These are phyloP conservation scores for Andrena chrysosceles DNA, from an alignment of 2,888 invertebrate species.

Conservation along the genomic window DNA sequence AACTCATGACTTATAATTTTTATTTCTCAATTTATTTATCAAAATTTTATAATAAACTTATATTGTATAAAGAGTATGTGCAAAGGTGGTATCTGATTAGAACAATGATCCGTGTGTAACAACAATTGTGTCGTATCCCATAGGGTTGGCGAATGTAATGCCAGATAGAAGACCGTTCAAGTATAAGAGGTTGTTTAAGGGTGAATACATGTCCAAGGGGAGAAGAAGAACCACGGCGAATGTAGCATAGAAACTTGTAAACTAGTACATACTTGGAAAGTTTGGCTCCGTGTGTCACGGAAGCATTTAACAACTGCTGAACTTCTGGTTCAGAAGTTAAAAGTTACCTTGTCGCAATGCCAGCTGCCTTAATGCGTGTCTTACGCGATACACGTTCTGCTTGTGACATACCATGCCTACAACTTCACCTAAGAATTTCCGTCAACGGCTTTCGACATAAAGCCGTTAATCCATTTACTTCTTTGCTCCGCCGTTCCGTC, in stretches of 20 bases:
- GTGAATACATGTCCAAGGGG: constrained; percentile 42
- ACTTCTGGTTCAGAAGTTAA: constrained; percentile 59
- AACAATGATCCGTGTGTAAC: neutral
- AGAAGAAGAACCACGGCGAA: constrained; percentile 29
- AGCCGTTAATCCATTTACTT: constrained; percentile 9
- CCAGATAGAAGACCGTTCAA: constrained; percentile 20
- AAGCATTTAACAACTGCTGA: constrained; percentile 65
- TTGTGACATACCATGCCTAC: constrained; percentile 13
- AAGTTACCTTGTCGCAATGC: constrained; percentile 52
- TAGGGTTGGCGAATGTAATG: neutral
- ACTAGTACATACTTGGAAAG: constrained; percentile 36
- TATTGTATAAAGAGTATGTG: neutral
- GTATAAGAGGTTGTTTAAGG: constrained; percentile 48
- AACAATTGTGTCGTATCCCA: neutral
- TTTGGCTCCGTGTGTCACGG: constrained; percentile 36
- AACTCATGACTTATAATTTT: no score
- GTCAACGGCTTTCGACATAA: constrained; percentile 15
- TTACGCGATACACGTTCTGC: constrained; percentile 32
- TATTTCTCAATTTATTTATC: no score
- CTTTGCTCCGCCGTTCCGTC: neutral
- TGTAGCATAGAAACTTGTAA: constrained; percentile 48
- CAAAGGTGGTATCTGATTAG: neutral
- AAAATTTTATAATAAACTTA: neutral
- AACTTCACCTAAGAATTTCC: constrained; percentile 28
- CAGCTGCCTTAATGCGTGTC: constrained; percentile 44